Evolutionary conservation across 2,113 vertebrate genomes (phyloP).

Genomic region (Gnathonemus echidnorhynchus): DNA sequence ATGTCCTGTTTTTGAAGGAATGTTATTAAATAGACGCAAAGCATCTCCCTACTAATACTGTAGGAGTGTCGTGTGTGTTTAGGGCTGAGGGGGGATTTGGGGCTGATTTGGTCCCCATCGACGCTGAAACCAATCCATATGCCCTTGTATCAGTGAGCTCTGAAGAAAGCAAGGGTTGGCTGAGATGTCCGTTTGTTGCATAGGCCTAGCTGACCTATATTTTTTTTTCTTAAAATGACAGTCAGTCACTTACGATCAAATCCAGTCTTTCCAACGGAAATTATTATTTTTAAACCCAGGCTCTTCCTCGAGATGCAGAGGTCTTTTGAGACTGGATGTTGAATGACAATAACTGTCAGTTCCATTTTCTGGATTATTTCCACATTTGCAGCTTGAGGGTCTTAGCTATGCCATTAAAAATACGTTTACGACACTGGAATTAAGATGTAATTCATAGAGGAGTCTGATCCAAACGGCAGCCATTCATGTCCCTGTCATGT

Average conservation of each 20-base stretch:
- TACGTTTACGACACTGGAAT: neutral
- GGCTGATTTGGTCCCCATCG: neutral
- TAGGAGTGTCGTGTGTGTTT: neutral
- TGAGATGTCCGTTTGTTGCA: neutral
- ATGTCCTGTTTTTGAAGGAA: neutral
- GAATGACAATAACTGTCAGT: neutral
- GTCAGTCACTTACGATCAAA: neutral
- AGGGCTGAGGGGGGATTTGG: neutral
- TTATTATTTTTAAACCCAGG: neutral
- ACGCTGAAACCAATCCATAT: neutral
- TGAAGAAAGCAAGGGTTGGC: neutral
- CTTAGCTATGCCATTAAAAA: neutral
- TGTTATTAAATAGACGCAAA: neutral
- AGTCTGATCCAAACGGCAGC: neutral
- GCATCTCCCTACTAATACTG: neutral
- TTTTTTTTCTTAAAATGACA: neutral
- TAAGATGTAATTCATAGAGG: neutral
- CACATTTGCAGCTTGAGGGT: neutral
- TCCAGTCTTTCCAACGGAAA: neutral
- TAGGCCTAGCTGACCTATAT: neutral
- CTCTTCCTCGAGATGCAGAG: neutral
- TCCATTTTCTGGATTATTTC: neutral
- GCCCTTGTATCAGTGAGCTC: neutral
- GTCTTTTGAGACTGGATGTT: neutral
- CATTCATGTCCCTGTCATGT: neutral